A percentile compares a stretch with the other conserved stretches of the same genome.
These are phyloP conservation scores for Engraulis encrasicolus DNA, from an alignment of 2,113 vertebrate genomes.

Conservation along the genomic window DNA sequence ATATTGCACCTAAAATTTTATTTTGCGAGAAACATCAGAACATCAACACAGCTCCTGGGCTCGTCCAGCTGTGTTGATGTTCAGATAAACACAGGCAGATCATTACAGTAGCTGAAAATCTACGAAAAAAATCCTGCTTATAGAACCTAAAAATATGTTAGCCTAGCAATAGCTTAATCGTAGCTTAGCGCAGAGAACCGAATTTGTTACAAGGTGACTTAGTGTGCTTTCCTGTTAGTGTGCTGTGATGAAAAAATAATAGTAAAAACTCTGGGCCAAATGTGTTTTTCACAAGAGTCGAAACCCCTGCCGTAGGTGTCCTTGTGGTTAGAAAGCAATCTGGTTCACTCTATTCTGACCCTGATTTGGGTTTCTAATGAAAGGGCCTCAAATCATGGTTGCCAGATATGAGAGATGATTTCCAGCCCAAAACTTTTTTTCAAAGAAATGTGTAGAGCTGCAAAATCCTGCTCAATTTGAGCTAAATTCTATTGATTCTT, in stretches of 20 bases:
- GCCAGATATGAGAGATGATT: no score
- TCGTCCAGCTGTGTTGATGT: neutral
- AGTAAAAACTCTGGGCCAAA: neutral
- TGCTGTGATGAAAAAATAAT: neutral
- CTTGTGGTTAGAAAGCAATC: slow-evolving; percentile 4
- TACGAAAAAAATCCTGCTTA: neutral
- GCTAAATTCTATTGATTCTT: no score
- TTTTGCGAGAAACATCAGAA: no score
- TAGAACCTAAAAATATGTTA: neutral
- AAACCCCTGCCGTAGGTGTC: neutral
- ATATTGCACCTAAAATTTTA: no score
- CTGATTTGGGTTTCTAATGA: slow-evolving; percentile 49
- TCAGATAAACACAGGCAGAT: neutral
- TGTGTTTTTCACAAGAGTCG: neutral
- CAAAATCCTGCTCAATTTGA: no score
- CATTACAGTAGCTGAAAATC: neutral
- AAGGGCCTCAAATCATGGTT: slow-evolving; percentile 22
- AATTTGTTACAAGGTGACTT: neutral
- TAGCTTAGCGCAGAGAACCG: neutral
- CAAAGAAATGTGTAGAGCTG: no score
- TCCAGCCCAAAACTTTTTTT: no score
- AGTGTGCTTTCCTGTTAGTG: no score
- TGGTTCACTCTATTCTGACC: neutral
- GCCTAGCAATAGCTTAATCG: neutral
- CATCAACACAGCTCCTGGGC: no score